Evolutionary conservation across 2,797 vertebrate genomes (phyloP).

Genomic region (Heliangelus exortis): DNA sequence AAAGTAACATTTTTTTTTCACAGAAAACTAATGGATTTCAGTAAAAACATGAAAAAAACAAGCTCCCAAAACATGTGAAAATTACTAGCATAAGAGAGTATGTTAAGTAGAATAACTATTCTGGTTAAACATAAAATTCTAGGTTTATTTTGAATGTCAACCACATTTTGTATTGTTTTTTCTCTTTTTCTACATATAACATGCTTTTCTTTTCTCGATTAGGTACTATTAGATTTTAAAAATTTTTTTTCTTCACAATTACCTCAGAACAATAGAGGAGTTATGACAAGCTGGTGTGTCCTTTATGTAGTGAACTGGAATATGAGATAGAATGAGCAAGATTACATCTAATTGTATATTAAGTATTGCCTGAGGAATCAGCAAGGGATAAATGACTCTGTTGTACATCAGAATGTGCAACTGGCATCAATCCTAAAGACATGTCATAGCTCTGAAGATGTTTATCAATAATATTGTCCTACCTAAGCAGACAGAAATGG

Average conservation of each 20-base stretch:
- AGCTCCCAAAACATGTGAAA: neutral
- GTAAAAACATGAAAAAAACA: neutral
- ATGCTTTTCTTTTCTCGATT: neutral
- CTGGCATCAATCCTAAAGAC: slow-evolving; percentile 37
- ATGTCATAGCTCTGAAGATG: neutral
- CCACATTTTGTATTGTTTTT: neutral
- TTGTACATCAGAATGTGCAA: neutral
- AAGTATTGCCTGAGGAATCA: slow-evolving; percentile 34
- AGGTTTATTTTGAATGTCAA: neutral
- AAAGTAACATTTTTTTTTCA: neutral
- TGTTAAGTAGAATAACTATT: neutral
- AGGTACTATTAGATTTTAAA: neutral
- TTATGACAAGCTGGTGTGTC: neutral
- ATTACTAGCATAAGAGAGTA: neutral
- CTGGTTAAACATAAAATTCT: neutral
- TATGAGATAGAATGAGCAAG: slow-evolving; percentile 24
- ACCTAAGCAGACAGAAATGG: slow-evolving; percentile 1
- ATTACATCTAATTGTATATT: slow-evolving; percentile 43
- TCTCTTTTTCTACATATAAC: neutral
- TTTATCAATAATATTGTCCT: slow-evolving; percentile 42
- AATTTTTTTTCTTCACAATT: neutral
- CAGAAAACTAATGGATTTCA: neutral
- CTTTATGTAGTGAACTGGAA: slow-evolving; percentile 30
- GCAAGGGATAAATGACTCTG: slow-evolving; percentile 48
- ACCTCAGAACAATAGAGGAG: neutral